Evolutionary conservation across 2,888 invertebrate genomes (phyloP), one percentile per base, ranked within the genome.

Genomic region (Cantharis rustica): DNA sequence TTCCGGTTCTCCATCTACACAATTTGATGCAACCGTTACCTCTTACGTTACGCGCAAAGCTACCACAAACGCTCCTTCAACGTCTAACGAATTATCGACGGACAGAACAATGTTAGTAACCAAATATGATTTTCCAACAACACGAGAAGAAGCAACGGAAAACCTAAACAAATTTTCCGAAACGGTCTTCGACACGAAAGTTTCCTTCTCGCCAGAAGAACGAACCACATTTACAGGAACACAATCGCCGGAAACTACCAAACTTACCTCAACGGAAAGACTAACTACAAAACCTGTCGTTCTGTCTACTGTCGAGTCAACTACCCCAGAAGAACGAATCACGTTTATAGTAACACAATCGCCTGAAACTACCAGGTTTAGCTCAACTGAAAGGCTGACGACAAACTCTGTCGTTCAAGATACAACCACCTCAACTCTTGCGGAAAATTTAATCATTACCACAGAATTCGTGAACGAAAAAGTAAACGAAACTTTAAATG

Each of bases 21-120:
- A 62, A 16, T 69, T 71, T 16, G 61, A 62, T 31, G 23, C 17
- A 64, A 71, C 70, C 62, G 73, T 10, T 62, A 11, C 13, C 2
- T 23, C 69, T 2, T 63, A 20, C 16, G 63, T 63, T 16, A 70
- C 61, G 10, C 68, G 68, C n/a, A 73, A 77, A 63, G 74, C 13
- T 27, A 74, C 72, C 16, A 73, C 75, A 31, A 69, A 26, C 13
- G 20, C 64, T 63, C 71, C 15, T 27, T 64, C 10, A 3, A 27
- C 16, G 0, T 11, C n/a, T 23, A 20, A 13, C 15, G 71, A 71
- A 64, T 16, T 23, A 16, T 13, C 64, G 4, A 66, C 16, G 0
- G 13, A n/a, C 4, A 23, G 23, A 20, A 23, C 15, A 66, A 20
- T 11, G 11, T 66, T 23, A n/a, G 17, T 16, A 13, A 66, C 64